Evolutionary conservation across 2,113 vertebrate species (phyloP).

Genomic region (Ariopsis seemanni): DNA sequence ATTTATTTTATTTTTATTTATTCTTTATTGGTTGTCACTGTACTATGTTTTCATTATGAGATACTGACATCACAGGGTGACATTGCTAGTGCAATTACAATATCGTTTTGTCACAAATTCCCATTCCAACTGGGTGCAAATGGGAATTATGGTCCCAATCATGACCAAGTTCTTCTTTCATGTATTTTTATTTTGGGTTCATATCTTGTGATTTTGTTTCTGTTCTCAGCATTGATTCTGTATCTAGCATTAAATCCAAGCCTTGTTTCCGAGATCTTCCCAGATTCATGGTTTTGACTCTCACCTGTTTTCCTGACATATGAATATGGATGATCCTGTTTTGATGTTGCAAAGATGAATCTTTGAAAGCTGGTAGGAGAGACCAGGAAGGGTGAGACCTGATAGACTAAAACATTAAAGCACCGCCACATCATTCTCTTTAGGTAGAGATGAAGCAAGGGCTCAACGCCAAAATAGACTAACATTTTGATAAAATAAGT

Average conservation of each 20-base stretch:
- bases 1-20: too few species aligned
- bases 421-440: neutral
- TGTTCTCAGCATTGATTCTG: neutral
- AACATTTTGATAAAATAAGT: neutral
- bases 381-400: neutral
- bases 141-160: neutral
- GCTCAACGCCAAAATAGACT: neutral
- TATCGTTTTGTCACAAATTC: too few species aligned
- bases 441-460: neutral
- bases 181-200: too few species aligned
- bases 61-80: neutral
- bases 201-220: neutral
- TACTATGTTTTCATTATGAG: neutral
- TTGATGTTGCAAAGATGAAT: too few species aligned
- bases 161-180: too few species aligned
- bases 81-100: neutral
- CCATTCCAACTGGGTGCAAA: too few species aligned
- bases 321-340: too few species aligned
- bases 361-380: neutral
- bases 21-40: neutral
- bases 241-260: neutral
- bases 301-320: too few species aligned
- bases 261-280: too few species aligned
- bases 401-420: neutral
- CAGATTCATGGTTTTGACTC: too few species aligned